Percentiles rank a stretch among this genome's conserved stretches.
phyloP scores from a whole-genome alignment of 2,888 invertebrate genomes.

The Eupithecia subfuscata region DNA sequence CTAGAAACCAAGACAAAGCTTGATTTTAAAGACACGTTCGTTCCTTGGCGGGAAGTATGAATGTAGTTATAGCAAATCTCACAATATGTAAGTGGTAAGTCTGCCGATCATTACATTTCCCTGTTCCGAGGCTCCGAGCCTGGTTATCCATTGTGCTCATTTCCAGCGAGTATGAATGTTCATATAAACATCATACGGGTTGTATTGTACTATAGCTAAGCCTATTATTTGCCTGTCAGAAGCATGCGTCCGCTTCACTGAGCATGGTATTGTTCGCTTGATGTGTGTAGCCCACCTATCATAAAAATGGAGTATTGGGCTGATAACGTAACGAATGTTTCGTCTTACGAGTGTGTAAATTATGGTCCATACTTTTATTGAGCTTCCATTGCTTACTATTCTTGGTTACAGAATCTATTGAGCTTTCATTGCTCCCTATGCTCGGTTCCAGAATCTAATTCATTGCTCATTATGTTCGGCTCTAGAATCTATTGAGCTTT shows the following conservation, averaged over 20 bases:
- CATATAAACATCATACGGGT: conserved; percentile 28
- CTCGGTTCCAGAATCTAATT: background rate
- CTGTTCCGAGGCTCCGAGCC: background rate
- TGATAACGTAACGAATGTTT: background rate
- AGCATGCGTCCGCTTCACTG: conserved; percentile 48
- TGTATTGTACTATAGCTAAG: conserved; percentile 21
- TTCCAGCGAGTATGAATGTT: conserved; percentile 36
- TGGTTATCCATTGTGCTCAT: conserved; percentile 34
- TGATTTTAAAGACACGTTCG: background rate
- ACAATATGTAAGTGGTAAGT: background rate
- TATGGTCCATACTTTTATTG: background rate
- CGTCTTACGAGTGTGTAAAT: background rate
- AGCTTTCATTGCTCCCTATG: background rate
- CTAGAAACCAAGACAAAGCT: too few species aligned
- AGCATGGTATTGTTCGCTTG: conserved; percentile 41
- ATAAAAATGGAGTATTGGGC: conserved; percentile 7
- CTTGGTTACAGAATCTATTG: background rate
- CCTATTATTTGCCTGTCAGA: conserved; percentile 59
- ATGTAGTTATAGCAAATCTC: background rate
- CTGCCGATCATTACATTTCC: conserved; percentile 2
- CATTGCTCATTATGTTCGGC: too few species aligned
- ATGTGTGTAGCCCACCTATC: conserved; percentile 14
- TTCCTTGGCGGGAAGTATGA: background rate
- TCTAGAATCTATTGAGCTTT: too few species aligned
- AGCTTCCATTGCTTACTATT: background rate